A percentile compares a stretch with the other conserved stretches of the same genome.
phyloP scores from a whole-genome alignment of 1,140 invertebrate species.

The Diabrotica virgifera region DNA sequence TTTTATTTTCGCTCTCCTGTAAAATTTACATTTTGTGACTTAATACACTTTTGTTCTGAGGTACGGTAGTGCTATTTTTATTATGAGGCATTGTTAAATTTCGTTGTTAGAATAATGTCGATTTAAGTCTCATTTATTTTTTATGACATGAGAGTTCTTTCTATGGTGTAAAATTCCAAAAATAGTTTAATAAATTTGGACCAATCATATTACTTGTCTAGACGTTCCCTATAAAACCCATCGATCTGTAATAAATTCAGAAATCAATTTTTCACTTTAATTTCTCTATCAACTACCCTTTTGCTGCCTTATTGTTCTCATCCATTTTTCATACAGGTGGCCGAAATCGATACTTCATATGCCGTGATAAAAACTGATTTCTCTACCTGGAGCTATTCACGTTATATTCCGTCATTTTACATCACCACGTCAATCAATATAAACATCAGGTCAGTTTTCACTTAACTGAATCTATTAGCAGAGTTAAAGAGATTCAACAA shows the following conservation, averaged over 20 bases:
- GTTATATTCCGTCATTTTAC: background rate
- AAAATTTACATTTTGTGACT: too few relatives aligned
- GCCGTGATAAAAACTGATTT: conserved; percentile 5
- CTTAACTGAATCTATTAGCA: background rate
- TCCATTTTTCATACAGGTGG: conserved; percentile 6
- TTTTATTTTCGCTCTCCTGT: too few relatives aligned
- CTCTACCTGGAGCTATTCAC: conserved; percentile 4
- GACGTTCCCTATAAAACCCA: background rate
- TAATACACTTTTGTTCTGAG: too few relatives aligned
- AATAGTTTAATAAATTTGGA: too few relatives aligned
- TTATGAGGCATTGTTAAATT: too few relatives aligned
- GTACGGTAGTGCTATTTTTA: too few relatives aligned
- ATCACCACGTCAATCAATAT: background rate
- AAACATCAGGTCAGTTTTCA: background rate
- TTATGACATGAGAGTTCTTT: too few relatives aligned
- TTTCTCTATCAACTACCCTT: conserved; percentile 2
- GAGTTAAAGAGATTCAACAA: too few relatives aligned
- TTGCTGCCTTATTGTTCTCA: background rate
- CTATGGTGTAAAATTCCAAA: too few relatives aligned
- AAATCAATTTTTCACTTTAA: background rate
- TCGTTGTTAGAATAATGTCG: too few relatives aligned
- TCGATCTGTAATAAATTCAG: background rate
- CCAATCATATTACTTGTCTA: too few relatives aligned
- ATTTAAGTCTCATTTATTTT: too few relatives aligned
- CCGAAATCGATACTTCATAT: conserved; percentile 7